Conservation (phyloP, 2,113 vertebrate genomes). For the Piaya cayana region DNA sequence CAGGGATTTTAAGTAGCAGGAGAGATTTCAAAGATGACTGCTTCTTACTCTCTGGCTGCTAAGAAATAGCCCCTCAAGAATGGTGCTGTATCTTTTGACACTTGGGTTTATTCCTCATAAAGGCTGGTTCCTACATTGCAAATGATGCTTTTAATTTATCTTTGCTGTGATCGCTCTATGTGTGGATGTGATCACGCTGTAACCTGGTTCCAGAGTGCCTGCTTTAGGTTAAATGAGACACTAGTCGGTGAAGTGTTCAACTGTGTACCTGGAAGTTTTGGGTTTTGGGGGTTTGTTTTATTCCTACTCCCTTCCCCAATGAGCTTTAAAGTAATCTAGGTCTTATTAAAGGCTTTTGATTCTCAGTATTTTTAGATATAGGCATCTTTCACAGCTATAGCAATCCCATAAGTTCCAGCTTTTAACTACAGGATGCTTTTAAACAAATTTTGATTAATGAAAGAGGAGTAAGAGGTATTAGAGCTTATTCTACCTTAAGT, state of each 20-base stretch:
- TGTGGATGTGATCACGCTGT: not conserved
- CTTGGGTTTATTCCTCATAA: not conserved
- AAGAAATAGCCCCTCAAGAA: not conserved
- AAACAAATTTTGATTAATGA: not conserved
- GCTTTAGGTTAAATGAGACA: not conserved
- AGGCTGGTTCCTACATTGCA: not conserved
- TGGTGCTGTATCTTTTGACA: not conserved
- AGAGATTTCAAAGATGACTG: not conserved
- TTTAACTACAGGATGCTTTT: not conserved
- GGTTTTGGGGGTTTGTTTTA: not conserved
- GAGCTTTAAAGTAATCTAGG: not conserved
- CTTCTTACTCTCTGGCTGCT: not conserved
- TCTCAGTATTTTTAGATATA: not conserved
- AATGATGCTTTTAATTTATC: not conserved
- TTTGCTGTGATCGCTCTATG: not conserved
- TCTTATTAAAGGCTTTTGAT: not conserved
- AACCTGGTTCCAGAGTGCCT: not conserved
- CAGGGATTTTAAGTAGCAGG: not conserved
- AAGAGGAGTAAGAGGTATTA: not conserved
- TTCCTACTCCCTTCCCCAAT: not conserved
- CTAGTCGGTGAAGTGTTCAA: not conserved
- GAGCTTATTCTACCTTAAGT: not conserved
- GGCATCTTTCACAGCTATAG: not conserved
- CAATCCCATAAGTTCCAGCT: not conserved
- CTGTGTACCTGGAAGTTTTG: not conserved